Percentiles rank a stretch among this genome's conserved stretches.
These are phyloP conservation scores for Rhynchomys soricoides DNA, from an alignment of 2,113 vertebrate species.

Conservation along the genomic window DNA sequence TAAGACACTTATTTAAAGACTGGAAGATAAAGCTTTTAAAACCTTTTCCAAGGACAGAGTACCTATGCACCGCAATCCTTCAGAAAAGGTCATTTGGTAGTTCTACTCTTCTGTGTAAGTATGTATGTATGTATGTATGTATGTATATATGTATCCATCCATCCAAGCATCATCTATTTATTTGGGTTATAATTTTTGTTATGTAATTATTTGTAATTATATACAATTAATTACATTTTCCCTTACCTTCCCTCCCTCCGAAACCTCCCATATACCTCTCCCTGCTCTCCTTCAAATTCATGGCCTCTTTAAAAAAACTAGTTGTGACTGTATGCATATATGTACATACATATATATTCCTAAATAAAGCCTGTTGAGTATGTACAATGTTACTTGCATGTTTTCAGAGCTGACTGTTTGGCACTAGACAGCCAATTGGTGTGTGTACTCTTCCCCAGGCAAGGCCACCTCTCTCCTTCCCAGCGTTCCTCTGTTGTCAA, in stretches of 20 bases:
- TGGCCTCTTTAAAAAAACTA: not conserved
- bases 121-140: not conserved
- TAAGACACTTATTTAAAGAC: constrained; percentile 37
- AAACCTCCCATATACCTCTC: not conserved
- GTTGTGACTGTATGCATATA: not conserved
- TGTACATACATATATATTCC: not conserved
- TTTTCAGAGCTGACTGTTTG: not conserved
- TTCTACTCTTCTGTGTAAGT: not conserved
- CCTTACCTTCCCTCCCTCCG: not conserved
- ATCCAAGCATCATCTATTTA: not conserved
- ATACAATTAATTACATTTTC: not conserved
- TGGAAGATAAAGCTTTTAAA: not conserved
- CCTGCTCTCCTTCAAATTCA: not conserved
- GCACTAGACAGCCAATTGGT: not conserved
- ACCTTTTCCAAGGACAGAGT: not conserved
- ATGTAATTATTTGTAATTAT: not conserved
- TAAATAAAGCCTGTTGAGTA: not conserved
- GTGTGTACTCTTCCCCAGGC: not conserved
- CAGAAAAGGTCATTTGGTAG: not conserved
- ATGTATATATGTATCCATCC: not conserved
- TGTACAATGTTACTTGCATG: not conserved
- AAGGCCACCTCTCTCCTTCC: not conserved
- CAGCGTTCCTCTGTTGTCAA: not conserved
- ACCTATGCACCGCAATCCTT: constrained; percentile 5
- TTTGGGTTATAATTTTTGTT: not conserved